These are phyloP conservation scores for Percopsis omiscomaycus DNA, from an alignment of 2,797 vertebrate genomes.

Conservation along the genomic window DNA sequence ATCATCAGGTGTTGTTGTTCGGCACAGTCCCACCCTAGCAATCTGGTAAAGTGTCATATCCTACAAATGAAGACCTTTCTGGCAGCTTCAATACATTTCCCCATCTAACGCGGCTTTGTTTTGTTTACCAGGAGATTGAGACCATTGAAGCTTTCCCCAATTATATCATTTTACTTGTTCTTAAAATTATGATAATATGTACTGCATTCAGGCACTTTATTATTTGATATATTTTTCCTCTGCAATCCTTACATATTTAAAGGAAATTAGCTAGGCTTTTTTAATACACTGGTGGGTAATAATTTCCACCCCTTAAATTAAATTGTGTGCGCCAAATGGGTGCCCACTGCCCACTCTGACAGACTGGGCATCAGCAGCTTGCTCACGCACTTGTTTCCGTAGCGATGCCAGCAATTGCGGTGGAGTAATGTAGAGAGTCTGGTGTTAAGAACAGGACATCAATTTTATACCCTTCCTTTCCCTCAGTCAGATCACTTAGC, in stretches of 20 bases:
- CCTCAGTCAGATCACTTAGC: constrained; percentile 17
- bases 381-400: constrained; percentile 68
- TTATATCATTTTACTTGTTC: too few relatives aligned
- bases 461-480: constrained; percentile 41
- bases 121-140: too few relatives aligned
- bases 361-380: constrained; percentile 66
- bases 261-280: too few relatives aligned
- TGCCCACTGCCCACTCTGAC: constrained; percentile 47
- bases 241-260: too few relatives aligned
- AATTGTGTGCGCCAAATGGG: constrained; percentile 25
- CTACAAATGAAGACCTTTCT: neutral
- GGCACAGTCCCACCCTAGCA: constrained; percentile 7
- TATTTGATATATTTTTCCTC: too few relatives aligned
- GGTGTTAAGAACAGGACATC: constrained; percentile 48
- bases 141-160: too few relatives aligned
- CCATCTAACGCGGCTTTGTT: too few relatives aligned
- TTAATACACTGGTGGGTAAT: neutral
- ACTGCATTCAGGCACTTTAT: too few relatives aligned
- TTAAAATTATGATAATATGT: too few relatives aligned
- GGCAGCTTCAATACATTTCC: neutral
- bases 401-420: constrained; percentile 62
- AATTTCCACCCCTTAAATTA: neutral
- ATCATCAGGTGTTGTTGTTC: constrained; percentile 41
- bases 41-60: constrained; percentile 22
- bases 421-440: constrained; percentile 49